These are phyloP conservation scores for Leptodactylus fallax DNA, from an alignment of 2,797 vertebrate genomes.

Conservation along the genomic window DNA sequence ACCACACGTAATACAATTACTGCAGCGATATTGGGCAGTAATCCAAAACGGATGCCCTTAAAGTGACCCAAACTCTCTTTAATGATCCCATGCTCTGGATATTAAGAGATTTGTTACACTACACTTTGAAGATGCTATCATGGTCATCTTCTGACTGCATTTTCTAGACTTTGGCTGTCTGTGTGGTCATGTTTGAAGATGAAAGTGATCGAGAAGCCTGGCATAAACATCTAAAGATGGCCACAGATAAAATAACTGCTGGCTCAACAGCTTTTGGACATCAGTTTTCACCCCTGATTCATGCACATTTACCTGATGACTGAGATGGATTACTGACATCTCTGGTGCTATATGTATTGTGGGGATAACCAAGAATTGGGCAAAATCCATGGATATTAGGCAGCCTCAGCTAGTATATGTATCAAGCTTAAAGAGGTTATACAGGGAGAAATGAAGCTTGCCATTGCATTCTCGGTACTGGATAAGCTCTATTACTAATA, in stretches of 20 bases:
- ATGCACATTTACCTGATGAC: neutral
- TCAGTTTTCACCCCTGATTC: neutral
- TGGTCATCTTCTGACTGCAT: neutral
- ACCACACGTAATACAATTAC: neutral
- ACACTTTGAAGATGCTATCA: neutral
- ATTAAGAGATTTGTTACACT: neutral
- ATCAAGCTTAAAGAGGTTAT: no score
- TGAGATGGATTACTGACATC: no score
- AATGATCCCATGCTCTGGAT: neutral
- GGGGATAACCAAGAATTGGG: no score
- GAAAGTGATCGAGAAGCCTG: neutral
- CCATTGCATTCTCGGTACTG: no score
- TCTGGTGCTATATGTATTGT: no score
- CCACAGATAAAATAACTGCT: neutral
- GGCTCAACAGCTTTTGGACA: neutral
- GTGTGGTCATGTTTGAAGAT: constrained; percentile 7
- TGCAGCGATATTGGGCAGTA: neutral
- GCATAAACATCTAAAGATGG: neutral
- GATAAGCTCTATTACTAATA: no score
- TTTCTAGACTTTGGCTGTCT: neutral
- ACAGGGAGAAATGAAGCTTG: no score
- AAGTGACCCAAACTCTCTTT: neutral
- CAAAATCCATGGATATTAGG: no score
- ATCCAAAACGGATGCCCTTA: neutral
- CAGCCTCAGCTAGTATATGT: no score